Evolutionary conservation across 2,113 vertebrate genomes (phyloP).

Genomic region (Spea bombifrons): DNA sequence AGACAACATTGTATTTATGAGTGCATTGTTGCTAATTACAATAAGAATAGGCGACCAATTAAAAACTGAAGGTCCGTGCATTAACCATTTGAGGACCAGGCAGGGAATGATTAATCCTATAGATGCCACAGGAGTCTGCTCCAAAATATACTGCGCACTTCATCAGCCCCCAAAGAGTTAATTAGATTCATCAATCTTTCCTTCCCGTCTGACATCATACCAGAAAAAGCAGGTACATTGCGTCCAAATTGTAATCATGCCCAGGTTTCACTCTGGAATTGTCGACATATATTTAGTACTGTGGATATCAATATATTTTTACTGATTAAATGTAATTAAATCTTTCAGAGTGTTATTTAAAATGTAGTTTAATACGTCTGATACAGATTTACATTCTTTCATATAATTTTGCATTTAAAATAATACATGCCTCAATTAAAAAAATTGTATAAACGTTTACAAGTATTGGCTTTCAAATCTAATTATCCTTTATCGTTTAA

Average conservation of each 20-base stretch:
- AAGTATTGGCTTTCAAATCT: slow-evolving; percentile 11
- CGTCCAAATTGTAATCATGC: slow-evolving; percentile 22
- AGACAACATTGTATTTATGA: too few relatives aligned
- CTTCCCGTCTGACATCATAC: slow-evolving; percentile 2
- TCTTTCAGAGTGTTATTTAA: slow-evolving; percentile 14
- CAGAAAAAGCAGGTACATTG: slow-evolving; percentile 11
- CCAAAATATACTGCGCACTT: too few relatives aligned
- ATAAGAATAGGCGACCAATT: too few relatives aligned
- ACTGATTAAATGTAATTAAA: slow-evolving; percentile 40
- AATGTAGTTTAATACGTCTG: slow-evolving; percentile 28
- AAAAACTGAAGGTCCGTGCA: too few relatives aligned
- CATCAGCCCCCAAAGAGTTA: too few relatives aligned
- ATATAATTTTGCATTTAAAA: slow-evolving; percentile 35
- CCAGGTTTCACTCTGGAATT: slow-evolving; percentile 1
- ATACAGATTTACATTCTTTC: slow-evolving; percentile 41
- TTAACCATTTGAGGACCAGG: too few relatives aligned
- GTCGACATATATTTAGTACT: slow-evolving; percentile 11
- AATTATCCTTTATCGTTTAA: too few relatives aligned
- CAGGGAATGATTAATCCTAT: too few relatives aligned
- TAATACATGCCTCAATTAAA: slow-evolving; percentile 34
- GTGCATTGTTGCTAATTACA: too few relatives aligned
- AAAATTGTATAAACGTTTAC: neutral
- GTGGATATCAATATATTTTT: slow-evolving; percentile 9
- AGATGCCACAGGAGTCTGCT: too few relatives aligned
- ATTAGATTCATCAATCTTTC: neutral